phyloP scores from a whole-genome alignment of 1,140 invertebrate genomes.

The Tetraneura akinire region DNA sequence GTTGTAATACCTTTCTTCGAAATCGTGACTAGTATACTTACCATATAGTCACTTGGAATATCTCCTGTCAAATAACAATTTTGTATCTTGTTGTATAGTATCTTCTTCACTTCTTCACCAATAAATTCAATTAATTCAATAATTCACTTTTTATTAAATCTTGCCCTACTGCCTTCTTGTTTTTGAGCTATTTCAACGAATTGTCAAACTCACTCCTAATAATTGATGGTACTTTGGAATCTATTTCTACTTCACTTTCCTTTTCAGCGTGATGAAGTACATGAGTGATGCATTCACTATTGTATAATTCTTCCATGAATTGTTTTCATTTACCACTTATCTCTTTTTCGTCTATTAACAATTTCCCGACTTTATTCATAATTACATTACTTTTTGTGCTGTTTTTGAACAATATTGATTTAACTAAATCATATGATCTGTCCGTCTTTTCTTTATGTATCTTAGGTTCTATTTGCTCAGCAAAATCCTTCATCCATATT shows the following conservation, averaged over 20 bases:
- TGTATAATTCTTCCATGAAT: not conserved
- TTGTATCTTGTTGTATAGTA: constrained; percentile 14
- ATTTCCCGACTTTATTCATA: not conserved
- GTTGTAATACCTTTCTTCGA: constrained; percentile 20
- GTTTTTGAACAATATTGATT: too few species aligned
- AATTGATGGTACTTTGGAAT: constrained; percentile 21
- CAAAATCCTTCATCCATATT: not conserved
- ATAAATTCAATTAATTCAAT: constrained; percentile 35
- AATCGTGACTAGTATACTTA: constrained; percentile 21
- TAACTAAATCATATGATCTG: too few species aligned
- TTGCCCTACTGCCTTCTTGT: not conserved
- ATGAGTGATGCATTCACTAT: not conserved
- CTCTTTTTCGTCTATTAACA: not conserved
- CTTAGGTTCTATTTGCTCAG: not conserved
- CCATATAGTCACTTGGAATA: constrained; percentile 37
- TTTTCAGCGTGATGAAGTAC: not conserved
- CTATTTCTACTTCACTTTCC: constrained; percentile 21
- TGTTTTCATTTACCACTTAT: constrained; percentile 19
- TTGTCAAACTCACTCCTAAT: constrained; percentile 24
- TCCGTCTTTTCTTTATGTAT: too few species aligned
- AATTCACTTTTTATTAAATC: constrained; percentile 15
- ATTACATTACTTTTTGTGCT: constrained; percentile 6
- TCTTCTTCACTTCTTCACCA: constrained; percentile 6
- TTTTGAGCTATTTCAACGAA: constrained; percentile 13
- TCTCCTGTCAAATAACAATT: constrained; percentile 16